Conservation (phyloP, 2,888 invertebrate species). For the Rhamnusium bicolor region DNA sequence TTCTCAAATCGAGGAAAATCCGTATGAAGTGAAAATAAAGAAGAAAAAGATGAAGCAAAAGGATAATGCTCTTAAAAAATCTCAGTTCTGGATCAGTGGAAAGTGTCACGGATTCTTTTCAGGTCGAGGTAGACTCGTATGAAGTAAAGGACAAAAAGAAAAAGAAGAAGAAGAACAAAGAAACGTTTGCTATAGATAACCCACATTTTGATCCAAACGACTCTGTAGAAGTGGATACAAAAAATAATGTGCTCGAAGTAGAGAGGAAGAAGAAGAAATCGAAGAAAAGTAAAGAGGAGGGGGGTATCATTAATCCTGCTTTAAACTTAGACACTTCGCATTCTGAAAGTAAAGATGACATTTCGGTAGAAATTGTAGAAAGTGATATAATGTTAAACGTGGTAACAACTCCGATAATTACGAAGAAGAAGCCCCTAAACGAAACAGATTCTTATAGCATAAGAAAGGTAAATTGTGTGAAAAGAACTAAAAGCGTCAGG, state of each 20-base stretch:
- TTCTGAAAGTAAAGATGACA: slow-evolving; percentile 24
- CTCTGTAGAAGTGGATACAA: not conserved
- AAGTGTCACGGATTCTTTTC: not conserved
- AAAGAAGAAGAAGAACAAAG: slow-evolving; percentile 17
- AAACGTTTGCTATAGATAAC: slow-evolving; percentile 40
- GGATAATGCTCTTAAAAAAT: slow-evolving; percentile 6
- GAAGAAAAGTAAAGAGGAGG: slow-evolving; percentile 35
- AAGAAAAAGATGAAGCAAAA: slow-evolving; percentile 24
- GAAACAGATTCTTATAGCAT: slow-evolving; percentile 28
- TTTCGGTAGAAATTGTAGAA: slow-evolving; percentile 14
- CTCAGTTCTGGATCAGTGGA: not conserved
- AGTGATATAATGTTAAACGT: slow-evolving; percentile 60
- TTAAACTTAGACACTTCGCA: slow-evolving; percentile 47
- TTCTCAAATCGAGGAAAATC: slow-evolving; percentile 16
- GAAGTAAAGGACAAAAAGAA: not conserved
- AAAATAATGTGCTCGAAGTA: slow-evolving; percentile 37
- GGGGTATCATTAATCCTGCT: slow-evolving; percentile 54
- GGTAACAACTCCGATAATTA: slow-evolving; percentile 53
- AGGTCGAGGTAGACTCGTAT: not conserved
- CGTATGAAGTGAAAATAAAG: slow-evolving; percentile 37
- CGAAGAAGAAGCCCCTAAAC: slow-evolving; percentile 6
- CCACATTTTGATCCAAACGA: slow-evolving; percentile 40
- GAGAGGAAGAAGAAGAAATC: slow-evolving; percentile 49
- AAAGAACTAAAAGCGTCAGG: slow-evolving; percentile 57
- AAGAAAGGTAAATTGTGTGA: slow-evolving; percentile 32